Evolutionary conservation across 2,113 vertebrate species (phyloP).

Genomic region (Phyllostomus hastatus): DNA sequence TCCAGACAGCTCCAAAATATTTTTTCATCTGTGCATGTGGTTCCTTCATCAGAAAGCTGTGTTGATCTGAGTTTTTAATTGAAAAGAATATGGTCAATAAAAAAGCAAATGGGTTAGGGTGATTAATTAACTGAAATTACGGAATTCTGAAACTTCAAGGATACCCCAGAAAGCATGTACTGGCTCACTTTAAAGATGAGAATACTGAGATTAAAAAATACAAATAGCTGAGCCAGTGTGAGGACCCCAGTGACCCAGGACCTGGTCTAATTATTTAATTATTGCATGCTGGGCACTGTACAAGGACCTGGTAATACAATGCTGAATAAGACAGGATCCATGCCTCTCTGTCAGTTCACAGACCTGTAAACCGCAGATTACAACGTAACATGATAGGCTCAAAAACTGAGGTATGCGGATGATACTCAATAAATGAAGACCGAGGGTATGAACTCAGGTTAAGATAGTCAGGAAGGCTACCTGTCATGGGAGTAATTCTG

Average conservation of each 20-base stretch:
- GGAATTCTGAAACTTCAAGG: slow-evolving; percentile 13
- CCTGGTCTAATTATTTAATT: background rate
- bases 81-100: slow-evolving; percentile 17
- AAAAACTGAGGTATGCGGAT: background rate
- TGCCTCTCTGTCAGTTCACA: background rate
- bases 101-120: slow-evolving; percentile 21
- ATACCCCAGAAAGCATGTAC: background rate
- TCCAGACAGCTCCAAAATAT: slow-evolving; percentile 65
- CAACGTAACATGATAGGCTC: background rate
- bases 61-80: slow-evolving; percentile 40
- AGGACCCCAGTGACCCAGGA: background rate
- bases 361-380: background rate
- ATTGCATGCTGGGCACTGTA: background rate
- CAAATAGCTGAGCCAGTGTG: slow-evolving; percentile 6
- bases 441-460: background rate
- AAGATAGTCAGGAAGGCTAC: background rate
- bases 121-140: slow-evolving; percentile 38
- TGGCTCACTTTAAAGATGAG: slow-evolving; percentile 1
- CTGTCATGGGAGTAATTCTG: background rate
- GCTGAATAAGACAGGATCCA: background rate
- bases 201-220: background rate
- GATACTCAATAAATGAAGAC: background rate
- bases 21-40: slow-evolving; percentile 55
- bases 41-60: slow-evolving; percentile 8
- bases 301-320: background rate